Evolutionary conservation across 2,113 vertebrate genomes (phyloP), one percentile per base, ranked within the genome.

Genomic region (Ictidomys tridecemlineatus): DNA sequence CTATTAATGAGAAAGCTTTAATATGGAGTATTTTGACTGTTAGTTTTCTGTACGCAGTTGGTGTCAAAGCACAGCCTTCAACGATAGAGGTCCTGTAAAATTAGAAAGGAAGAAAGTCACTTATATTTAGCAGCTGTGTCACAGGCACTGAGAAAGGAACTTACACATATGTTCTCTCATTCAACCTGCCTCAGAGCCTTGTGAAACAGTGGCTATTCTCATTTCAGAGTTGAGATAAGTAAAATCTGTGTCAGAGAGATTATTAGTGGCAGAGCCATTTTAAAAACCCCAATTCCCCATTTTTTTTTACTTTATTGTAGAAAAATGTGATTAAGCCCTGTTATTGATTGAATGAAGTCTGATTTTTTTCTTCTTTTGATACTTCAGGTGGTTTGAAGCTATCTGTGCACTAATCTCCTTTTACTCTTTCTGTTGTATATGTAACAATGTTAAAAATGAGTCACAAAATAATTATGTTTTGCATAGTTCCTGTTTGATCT

Each of bases 231-330:
- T 45, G 16, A 90, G 42, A 51, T 17, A 72, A 70, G 53, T 72
- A 48, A 80, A 74, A 69, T 77, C 7, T 73, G 34, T 77, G 69
- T 84, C 7, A 56, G 34, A 69, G 34, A 69, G 26, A 53, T 3
- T 39, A n/a, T 51, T 24, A 84, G 16, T 7, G 8, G 3, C 0
- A 85, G 83, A 85, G 48, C 16, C 56, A 48, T 82, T 53, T 73
- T 77, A 16, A 76, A 94, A 58, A 24, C 3, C 6, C 37, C 14
- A 90, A 12, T 5, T 5, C 7, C 28, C 16, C 45, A 32, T 45
- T 79, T 94, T 94, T 67, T 79, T 94, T 95, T 67, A 73, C 16
- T 74, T 67, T 67, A 26, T 85, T 39, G 24, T 63, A 70, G 32
- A 83, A 79, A 45, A 84, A 48, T 72, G 20, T 69, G 13, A 80